Conservation (phyloP, 1,140 invertebrate species). For the Panagrolaimus sp. region DNA sequence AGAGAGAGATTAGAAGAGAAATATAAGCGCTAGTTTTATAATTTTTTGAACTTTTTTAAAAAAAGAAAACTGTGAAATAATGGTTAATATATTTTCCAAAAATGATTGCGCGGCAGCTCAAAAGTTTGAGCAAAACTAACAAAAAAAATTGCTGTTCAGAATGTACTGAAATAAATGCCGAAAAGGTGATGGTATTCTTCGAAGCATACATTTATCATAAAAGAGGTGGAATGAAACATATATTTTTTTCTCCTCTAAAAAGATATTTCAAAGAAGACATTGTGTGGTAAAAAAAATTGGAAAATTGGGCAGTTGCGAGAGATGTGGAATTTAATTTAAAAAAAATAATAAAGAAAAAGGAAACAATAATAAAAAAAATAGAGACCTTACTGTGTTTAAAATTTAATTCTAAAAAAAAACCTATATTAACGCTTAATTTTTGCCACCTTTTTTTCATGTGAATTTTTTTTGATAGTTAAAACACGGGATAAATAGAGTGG, state of each 20-base stretch:
- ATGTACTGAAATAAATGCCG: too few relatives aligned
- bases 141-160: too few relatives aligned
- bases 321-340: not conserved
- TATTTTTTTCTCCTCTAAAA: too few relatives aligned
- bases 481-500: not conserved
- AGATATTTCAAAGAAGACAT: too few relatives aligned
- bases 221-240: too few relatives aligned
- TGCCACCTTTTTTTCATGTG: not conserved
- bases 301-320: too few relatives aligned
- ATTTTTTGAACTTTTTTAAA: not conserved
- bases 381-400: constrained; percentile 6
- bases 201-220: too few relatives aligned
- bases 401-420: not conserved
- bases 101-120: not conserved
- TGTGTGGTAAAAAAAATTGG: too few relatives aligned
- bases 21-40: not conserved
- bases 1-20: not conserved
- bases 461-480: not conserved
- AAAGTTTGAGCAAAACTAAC: not conserved
- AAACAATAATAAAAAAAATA: constrained; percentile 1
- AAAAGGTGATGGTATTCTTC: too few relatives aligned
- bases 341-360: too few relatives aligned
- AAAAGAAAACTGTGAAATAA: not conserved
- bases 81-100: not conserved
- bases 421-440: constrained; percentile 6